Base-by-base conservation (phyloP, 2,797 vertebrate species). In the Sebastes itinus region DNA sequence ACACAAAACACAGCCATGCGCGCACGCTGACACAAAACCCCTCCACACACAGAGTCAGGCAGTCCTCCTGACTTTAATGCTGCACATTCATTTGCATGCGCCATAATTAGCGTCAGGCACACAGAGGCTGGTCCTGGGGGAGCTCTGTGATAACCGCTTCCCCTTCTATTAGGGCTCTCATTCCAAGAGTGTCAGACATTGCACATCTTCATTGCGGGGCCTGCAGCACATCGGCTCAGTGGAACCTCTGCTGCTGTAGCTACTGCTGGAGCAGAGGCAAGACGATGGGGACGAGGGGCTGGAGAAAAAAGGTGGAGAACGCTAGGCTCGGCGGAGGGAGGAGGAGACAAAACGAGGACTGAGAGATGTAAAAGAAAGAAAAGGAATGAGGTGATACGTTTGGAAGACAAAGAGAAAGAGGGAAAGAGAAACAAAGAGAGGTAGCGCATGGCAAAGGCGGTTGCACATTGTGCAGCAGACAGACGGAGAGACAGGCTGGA, bases 181-280 rank as follows among this genome's bases (percentile, higher is more conserved):
- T 98, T 99, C 97, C 95, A 96, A 96, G 95, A 97, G 96, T 97
- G 97, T 98, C 97, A 98, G 91, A 94, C 92, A 91, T 93, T 88
- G 95, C 96, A 99, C 97, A 96, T 98, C 98, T 99, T 99, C 97
- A 99, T 99, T 97, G 97, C 94, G 95, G 94, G 96, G 96, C 92
- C 93, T 88, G 92, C 87, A 92, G 93, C 92, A 83, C 96, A 96
- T 94, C 92, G 95, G 95, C 95, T 96, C 95, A 95, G 96, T 95
- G 95, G 96, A 97, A 96, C 95, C 96, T 94, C 93, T 86, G 96
- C 92, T 77, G 95, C 94, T 90, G 94, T 90, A 94, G 96, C 96
- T 96, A 95, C 95, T 63, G 88, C 75, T 75, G 87, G 72, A 78
- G 81, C 55, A 72, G 61, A 76, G 75, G 66, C 62, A 64, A 80